These are phyloP conservation scores for Anthopleura sola DNA, from an alignment of 64 coral and sea anemone species.

Conservation along the genomic window DNA sequence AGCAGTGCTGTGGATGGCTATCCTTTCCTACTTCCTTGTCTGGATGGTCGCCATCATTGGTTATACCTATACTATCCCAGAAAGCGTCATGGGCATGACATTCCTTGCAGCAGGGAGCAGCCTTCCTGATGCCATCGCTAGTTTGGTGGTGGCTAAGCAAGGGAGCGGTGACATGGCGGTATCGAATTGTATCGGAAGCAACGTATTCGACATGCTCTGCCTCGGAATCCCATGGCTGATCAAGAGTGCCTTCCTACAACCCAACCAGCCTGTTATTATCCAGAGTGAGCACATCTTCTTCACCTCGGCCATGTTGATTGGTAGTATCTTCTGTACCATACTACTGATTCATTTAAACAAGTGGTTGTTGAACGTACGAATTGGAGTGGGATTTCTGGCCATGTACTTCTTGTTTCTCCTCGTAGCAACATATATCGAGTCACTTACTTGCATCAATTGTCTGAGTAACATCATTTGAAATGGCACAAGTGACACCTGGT, in stretches of 20 bases:
- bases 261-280: constrained; percentile 55
- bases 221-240: constrained; percentile 76
- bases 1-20: constrained; percentile 70
- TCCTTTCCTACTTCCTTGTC: constrained; percentile 67
- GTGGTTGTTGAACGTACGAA: constrained; percentile 40
- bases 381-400: constrained; percentile 42
- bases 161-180: constrained; percentile 77
- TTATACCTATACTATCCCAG: constrained; percentile 75
- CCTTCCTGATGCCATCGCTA: constrained; percentile 83
- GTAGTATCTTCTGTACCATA: constrained; percentile 43
- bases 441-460: constrained; percentile 47
- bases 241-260: constrained; percentile 63
- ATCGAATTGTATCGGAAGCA: constrained; percentile 81
- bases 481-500: not conserved
- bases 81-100: constrained; percentile 87
- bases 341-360: constrained; percentile 40
- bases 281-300: constrained; percentile 73
- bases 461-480: not conserved
- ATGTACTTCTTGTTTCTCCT: constrained; percentile 66
- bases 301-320: constrained; percentile 50
- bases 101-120: constrained; percentile 79
- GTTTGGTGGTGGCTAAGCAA: constrained; percentile 76
- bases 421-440: constrained; percentile 59
- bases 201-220: constrained; percentile 87
- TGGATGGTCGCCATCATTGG: constrained; percentile 87